Percentiles rank a stretch among this genome's conserved stretches.
Conservation (phyloP, 2,113 vertebrate genomes). For the Campylomormyrus tamandua region DNA sequence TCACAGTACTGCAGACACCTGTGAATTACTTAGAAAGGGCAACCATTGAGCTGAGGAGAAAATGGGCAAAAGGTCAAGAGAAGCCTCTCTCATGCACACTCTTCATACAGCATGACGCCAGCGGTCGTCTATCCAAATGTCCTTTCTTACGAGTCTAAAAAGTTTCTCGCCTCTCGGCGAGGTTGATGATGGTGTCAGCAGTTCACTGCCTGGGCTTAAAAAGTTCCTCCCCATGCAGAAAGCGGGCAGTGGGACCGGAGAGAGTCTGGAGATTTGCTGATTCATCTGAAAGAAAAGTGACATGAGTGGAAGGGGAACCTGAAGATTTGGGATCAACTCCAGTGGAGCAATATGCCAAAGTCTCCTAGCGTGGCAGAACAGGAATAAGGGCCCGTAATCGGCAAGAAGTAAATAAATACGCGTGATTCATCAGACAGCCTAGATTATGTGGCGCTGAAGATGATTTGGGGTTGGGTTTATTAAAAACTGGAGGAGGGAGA, state of each 20-base stretch:
- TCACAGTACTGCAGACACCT: neutral
- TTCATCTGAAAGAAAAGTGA: neutral
- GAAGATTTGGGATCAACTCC: neutral
- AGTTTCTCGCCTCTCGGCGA: neutral
- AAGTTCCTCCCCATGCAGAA: neutral
- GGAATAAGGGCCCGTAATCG: neutral
- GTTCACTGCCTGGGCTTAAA: neutral
- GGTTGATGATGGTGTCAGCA: neutral
- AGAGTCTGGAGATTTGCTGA: neutral
- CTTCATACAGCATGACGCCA: neutral
- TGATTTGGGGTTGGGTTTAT: conserved; percentile 32
- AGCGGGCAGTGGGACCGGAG: neutral
- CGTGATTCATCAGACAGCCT: conserved; percentile 22
- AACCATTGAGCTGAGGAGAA: neutral
- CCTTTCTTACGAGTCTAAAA: neutral
- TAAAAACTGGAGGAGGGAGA: conserved; percentile 27
- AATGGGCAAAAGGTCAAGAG: neutral
- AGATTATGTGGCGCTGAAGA: conserved; percentile 34
- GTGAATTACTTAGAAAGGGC: conserved; percentile 6
- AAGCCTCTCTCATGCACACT: neutral
- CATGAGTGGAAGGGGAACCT: neutral
- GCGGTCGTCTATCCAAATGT: neutral
- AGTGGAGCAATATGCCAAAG: neutral
- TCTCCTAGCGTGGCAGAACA: neutral
- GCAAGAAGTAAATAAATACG: neutral